Evolutionary conservation across 2,888 invertebrate genomes (phyloP).

Genomic region (Meta bourneti): DNA sequence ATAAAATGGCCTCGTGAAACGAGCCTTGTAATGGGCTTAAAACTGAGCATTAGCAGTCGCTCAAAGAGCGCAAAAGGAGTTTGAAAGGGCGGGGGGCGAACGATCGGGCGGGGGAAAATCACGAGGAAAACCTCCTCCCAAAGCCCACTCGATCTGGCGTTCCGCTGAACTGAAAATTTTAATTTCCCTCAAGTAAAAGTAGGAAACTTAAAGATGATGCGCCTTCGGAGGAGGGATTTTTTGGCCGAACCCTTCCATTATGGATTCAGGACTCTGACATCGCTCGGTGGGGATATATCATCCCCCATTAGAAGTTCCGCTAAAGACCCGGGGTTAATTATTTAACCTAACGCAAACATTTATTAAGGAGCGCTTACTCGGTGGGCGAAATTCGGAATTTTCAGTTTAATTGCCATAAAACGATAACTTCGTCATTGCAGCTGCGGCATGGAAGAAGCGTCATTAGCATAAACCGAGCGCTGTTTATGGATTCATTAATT

Average conservation of each 20-base stretch:
- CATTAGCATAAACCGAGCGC: constrained; percentile 9
- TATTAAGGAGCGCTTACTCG: constrained; percentile 26
- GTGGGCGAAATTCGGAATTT: constrained; percentile 9
- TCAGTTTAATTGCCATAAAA: constrained; percentile 62
- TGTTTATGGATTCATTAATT: constrained; percentile 32
- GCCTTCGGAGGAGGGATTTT: constrained; percentile 18
- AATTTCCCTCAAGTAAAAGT: constrained; percentile 74
- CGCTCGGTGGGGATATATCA: constrained; percentile 51
- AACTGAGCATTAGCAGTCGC: constrained; percentile 76
- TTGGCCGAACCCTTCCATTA: constrained; percentile 62
- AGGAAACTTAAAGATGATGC: constrained; percentile 71
- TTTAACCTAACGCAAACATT: constrained; percentile 74
- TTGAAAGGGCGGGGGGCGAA: not conserved
- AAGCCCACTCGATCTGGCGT: constrained; percentile 67
- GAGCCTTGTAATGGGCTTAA: constrained; percentile 77
- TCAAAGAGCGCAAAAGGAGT: constrained; percentile 74
- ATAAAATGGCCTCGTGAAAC: constrained; percentile 77
- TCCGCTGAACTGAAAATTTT: constrained; percentile 75
- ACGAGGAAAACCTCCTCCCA: constrained; percentile 52
- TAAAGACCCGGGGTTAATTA: constrained; percentile 66
- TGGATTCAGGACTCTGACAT: constrained; percentile 57
- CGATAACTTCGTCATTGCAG: constrained; percentile 45
- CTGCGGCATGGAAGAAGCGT: not conserved
- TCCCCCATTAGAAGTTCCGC: constrained; percentile 60
- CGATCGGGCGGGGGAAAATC: constrained; percentile 32